phyloP scores from a whole-genome alignment of 2,113 vertebrate genomes.

The Thermophis baileyi region DNA sequence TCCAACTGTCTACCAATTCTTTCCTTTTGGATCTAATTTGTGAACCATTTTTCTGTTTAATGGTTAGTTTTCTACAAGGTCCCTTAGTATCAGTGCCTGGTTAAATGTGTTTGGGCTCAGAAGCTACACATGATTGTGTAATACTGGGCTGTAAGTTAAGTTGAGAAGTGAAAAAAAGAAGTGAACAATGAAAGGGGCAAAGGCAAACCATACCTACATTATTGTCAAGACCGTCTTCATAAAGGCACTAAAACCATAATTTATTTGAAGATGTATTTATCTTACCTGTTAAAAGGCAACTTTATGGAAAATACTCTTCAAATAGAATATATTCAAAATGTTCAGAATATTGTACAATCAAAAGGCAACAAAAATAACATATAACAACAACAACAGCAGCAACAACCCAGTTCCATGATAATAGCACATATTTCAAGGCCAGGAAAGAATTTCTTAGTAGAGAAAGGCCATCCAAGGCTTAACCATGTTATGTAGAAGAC shows the following conservation, averaged over 20 bases:
- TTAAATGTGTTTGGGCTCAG: background rate
- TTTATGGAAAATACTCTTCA: background rate
- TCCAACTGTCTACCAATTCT: background rate
- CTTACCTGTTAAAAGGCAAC: background rate
- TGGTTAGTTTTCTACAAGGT: background rate
- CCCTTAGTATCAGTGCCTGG: background rate
- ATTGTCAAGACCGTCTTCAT: background rate
- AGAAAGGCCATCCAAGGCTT: background rate
- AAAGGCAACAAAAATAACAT: background rate
- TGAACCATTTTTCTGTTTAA: background rate
- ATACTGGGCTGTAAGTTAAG: background rate
- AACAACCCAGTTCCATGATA: background rate
- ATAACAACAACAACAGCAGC: background rate
- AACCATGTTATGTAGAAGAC: background rate
- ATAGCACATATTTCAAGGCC: background rate
- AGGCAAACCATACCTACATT: background rate
- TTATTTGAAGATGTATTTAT: background rate
- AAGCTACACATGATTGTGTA: background rate
- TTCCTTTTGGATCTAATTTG: background rate
- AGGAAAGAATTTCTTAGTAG: background rate
- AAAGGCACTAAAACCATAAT: background rate
- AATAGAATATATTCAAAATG: background rate
- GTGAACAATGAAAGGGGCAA: background rate
- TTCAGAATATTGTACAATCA: background rate
- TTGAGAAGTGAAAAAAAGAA: background rate